phyloP scores from a whole-genome alignment of 2,113 vertebrate genomes.

The Pristiophorus japonicus region DNA sequence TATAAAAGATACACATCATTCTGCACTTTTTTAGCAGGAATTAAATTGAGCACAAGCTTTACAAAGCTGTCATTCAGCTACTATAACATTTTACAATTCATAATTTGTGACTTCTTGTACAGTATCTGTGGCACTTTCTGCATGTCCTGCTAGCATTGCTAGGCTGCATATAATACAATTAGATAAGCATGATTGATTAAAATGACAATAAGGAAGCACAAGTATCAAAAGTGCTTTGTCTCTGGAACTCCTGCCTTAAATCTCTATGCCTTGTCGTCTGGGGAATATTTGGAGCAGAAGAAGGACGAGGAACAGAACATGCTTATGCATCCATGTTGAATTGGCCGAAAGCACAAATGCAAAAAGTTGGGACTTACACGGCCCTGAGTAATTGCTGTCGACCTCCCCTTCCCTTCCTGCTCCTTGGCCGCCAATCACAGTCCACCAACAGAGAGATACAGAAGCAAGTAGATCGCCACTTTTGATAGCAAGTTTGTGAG shows the following conservation, averaged over 20 bases:
- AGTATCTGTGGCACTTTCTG: not conserved
- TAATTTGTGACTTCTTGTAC: not conserved
- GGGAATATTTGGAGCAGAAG: not conserved
- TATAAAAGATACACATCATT: not conserved
- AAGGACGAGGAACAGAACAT: not conserved
- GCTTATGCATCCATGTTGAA: not conserved
- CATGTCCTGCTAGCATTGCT: not conserved
- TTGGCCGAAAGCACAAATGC: not conserved
- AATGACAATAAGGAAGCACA: not conserved
- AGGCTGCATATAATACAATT: not conserved
- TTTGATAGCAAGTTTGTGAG: not conserved
- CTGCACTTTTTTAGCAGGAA: not conserved
- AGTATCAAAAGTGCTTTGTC: not conserved
- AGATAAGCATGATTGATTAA: not conserved
- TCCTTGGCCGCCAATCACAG: not conserved
- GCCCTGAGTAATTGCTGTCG: not conserved
- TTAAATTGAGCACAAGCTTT: constrained; percentile 15
- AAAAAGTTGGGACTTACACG: not conserved
- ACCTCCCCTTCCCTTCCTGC: not conserved
- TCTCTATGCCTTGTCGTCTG: not conserved
- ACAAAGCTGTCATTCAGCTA: not conserved
- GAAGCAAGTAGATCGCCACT: not conserved
- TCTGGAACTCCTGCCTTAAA: not conserved
- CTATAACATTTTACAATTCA: not conserved
- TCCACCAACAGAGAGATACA: not conserved